A percentile compares a stretch with the other conserved stretches of the same genome.
Evolutionary conservation across 2,888 invertebrate genomes (phyloP).

Genomic region (Tetrapedia diversipes): DNA sequence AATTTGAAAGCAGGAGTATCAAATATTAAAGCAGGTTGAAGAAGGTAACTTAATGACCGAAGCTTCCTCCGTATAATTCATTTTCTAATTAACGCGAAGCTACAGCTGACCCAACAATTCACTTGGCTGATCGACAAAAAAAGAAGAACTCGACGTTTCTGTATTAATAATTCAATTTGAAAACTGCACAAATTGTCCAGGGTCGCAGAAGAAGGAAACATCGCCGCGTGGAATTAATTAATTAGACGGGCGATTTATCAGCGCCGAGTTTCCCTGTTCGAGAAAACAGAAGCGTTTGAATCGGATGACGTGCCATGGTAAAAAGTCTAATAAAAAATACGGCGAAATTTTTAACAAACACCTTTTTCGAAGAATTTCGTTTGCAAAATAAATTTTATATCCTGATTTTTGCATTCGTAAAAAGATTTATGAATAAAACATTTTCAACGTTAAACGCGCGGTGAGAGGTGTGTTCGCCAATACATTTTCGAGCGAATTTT

Average conservation of each 20-base stretch:
- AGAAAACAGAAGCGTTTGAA: no score
- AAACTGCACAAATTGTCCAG: slow-evolving; percentile 15
- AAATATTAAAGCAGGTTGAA: slow-evolving; percentile 2
- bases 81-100: slow-evolving; percentile 18
- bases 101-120: not conserved
- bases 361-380: no score
- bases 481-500: no score
- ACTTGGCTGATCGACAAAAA: no score
- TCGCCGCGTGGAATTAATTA: slow-evolving; percentile 39
- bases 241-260: slow-evolving; percentile 46
- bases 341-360: no score
- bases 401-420: no score
- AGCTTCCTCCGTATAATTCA: slow-evolving; percentile 3
- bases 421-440: no score
- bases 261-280: slow-evolving; percentile 6
- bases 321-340: no score
- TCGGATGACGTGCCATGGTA: no score
- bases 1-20: not conserved
- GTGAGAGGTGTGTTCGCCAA: no score
- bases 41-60: not conserved
- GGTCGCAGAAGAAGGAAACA: slow-evolving; percentile 12
- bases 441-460: no score
- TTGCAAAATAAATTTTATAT: no score
- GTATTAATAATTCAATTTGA: slow-evolving; percentile 34
- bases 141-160: not conserved